Percentiles rank a stretch among this genome's conserved stretches.
Evolutionary conservation across 92 coral and sea anemone species (phyloP).

Genomic region (Phenganax marumi): DNA sequence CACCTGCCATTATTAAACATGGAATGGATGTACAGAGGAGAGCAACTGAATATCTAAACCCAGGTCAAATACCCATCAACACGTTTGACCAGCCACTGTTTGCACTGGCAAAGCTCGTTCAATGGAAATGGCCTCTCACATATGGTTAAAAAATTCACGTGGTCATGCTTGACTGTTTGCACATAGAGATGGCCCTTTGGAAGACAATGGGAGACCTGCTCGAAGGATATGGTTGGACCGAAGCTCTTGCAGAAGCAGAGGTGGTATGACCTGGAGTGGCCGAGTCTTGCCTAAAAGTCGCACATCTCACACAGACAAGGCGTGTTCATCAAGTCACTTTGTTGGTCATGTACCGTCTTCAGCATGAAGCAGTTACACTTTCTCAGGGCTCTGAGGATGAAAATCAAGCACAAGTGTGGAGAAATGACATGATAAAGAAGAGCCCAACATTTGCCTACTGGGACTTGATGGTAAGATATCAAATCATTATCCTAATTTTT

Average conservation of each 20-base stretch:
- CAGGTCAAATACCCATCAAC: conserved; percentile 52
- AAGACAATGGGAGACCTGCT: conserved; percentile 54
- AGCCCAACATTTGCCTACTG: conserved; percentile 59
- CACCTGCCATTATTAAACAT: not conserved
- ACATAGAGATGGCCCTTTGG: conserved; percentile 58
- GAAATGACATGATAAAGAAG: conserved; percentile 13
- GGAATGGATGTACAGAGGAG: conserved; percentile 47
- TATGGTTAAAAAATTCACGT: conserved; percentile 52
- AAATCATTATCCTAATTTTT: conserved; percentile 25
- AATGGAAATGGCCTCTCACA: conserved; percentile 56
- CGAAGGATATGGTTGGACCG: conserved; percentile 56
- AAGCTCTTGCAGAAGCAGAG: conserved; percentile 52
- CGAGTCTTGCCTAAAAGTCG: not conserved
- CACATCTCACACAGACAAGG: conserved; percentile 38
- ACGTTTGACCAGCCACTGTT: conserved; percentile 58
- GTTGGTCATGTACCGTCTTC: conserved; percentile 39
- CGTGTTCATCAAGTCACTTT: conserved; percentile 59
- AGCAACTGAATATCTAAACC: conserved; percentile 49
- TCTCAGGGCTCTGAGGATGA: not conserved
- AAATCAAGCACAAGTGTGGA: conserved; percentile 8
- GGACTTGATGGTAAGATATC: not conserved
- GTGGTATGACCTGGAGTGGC: not conserved
- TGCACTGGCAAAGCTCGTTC: conserved; percentile 57
- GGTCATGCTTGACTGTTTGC: conserved; percentile 52
- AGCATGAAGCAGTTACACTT: not conserved